Base-by-base conservation (phyloP, 2,888 invertebrate species). In the Ptilodon capucinus region DNA sequence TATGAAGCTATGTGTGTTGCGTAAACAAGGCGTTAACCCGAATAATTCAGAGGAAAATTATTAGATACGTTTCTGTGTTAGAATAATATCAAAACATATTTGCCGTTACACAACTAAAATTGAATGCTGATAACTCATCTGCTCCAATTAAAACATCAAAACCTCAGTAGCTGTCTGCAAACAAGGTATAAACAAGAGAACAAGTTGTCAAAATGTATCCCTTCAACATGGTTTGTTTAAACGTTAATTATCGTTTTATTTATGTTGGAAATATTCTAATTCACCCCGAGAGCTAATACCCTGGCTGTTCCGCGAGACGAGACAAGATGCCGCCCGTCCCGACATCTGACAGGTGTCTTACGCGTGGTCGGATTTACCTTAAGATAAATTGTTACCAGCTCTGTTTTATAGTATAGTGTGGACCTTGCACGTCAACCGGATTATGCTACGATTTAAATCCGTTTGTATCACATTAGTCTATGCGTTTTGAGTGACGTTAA, bases 331-430 rank as follows among this genome's bases (percentile, higher is more conserved):
- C 76, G 70, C 77, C 75, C 64, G 78, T 81, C 81, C 64, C 68
- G 65, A 64, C 71, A 70, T 79, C 77, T 88, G 88, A 87, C 87
- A 87, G 86, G 84, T 86, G 85, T 80, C 84, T 79, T 77, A 83
- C 79, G 81, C 79, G 81, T 70, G 80, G 76, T 76, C 68, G 82
- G 84, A 85, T 86, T 84, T 84, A 79, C 84, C 80, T 74, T 60
- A 66, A 76, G 79, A 86, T 84, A 83, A 86, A 86, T 86, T 82
- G 81, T 57, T 54, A 52, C 60, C 58, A 60, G 64, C 62, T 54
- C 63, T 57, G 58, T 65, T 59, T 61, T 62, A 57, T 63, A 59
- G 60, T 55, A 62, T 54, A 56, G 52, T 62, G 69, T 69, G 64
- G 61, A 71, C 66, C 65, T 60, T 44, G 57, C 61, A 59, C 53